Percentiles rank a stretch among this genome's conserved stretches.
phyloP scores from a whole-genome alignment of 2,113 vertebrate genomes.

The Myrmecobius fasciatus region DNA sequence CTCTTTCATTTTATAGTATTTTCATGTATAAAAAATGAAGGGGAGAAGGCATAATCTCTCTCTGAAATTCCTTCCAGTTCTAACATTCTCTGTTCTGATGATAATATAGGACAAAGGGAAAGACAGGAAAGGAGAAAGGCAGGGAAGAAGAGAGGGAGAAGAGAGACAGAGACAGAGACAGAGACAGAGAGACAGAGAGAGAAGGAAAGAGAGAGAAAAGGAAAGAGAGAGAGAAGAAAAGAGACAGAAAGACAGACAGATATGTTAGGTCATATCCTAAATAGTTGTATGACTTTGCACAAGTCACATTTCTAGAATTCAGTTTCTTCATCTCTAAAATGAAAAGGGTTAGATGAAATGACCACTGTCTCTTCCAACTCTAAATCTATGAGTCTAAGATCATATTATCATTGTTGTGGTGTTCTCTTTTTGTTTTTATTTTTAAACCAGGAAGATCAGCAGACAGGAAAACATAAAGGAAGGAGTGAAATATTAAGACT shows the following conservation, averaged over 20 bases:
- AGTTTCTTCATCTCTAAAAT: not conserved
- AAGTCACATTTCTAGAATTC: not conserved
- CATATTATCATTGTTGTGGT: not conserved
- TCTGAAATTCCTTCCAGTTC: not conserved
- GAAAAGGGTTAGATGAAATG: not conserved
- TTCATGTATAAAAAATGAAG: not conserved
- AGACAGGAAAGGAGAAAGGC: not conserved
- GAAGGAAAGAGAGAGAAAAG: no score
- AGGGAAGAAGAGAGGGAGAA: no score
- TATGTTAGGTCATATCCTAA: not conserved
- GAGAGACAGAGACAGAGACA: no score
- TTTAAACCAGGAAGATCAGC: slow-evolving; percentile 45
- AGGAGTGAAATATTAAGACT: slow-evolving; percentile 32
- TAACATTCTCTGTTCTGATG: not conserved
- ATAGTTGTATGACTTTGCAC: not conserved
- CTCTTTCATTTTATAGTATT: not conserved
- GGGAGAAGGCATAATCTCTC: not conserved
- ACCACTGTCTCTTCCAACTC: not conserved
- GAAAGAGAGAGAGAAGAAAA: no score
- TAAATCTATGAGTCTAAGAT: not conserved
- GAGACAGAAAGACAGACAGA: not conserved
- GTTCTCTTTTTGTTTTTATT: slow-evolving; percentile 51
- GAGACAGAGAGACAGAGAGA: no score
- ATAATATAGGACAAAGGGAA: not conserved
- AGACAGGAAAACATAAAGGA: slow-evolving; percentile 25